Evolutionary conservation across 2,888 invertebrate genomes (phyloP).

Genomic region (Lithophane ornitopus): DNA sequence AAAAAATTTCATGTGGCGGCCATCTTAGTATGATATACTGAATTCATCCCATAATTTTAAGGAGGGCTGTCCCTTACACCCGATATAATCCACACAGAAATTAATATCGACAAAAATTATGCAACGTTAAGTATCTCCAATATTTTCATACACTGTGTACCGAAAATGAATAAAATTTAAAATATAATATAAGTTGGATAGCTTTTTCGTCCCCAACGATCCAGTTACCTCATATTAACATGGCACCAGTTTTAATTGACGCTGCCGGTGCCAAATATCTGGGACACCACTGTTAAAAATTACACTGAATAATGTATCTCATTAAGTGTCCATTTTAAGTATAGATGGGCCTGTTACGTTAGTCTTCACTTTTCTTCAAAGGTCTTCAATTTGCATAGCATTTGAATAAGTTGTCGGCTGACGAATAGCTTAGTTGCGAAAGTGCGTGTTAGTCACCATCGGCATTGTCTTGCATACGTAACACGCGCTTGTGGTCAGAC

Average conservation of each 20-base stretch:
- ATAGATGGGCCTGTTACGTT: slow-evolving; percentile 10
- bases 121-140: background rate
- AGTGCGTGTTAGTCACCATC: slow-evolving; percentile 56
- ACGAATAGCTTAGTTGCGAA: slow-evolving; percentile 57
- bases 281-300: slow-evolving; percentile 4
- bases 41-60: no score
- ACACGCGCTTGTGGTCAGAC: slow-evolving; percentile 9
- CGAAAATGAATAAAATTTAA: slow-evolving; percentile 21
- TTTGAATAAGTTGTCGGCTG: slow-evolving; percentile 62
- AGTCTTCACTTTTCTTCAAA: slow-evolving; percentile 51
- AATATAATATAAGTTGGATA: slow-evolving; percentile 12
- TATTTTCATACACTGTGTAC: slow-evolving; percentile 9
- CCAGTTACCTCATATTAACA: slow-evolving; percentile 8
- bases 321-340: slow-evolving; percentile 27
- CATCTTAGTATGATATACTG: no score
- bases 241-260: slow-evolving; percentile 21
- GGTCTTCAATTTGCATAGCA: slow-evolving; percentile 64
- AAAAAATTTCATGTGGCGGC: no score
- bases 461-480: slow-evolving; percentile 33
- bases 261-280: background rate
- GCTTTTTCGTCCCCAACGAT: slow-evolving; percentile 2
- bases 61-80: no score
- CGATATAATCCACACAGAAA: background rate
- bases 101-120: background rate
- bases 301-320: slow-evolving; percentile 36